Conservation (phyloP, 2,888 invertebrate species). For the Melitaea athalia region DNA sequence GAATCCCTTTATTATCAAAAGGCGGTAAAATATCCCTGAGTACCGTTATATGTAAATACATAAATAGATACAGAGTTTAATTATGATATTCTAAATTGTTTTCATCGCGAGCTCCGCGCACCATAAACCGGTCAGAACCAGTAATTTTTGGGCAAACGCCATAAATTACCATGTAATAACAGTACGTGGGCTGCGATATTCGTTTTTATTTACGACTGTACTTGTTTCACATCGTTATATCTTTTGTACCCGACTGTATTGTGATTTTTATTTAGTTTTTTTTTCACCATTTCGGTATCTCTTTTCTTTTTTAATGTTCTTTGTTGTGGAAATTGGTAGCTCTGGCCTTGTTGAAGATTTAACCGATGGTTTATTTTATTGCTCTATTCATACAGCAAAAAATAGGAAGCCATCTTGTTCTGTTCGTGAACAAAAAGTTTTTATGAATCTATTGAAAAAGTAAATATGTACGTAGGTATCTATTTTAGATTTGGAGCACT, state of each 20-base stretch:
- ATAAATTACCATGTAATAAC: slow-evolving; percentile 73
- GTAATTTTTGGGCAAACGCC: slow-evolving; percentile 71
- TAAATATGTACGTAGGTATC: too few species aligned
- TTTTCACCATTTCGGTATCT: slow-evolving; percentile 49
- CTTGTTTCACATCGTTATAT: slow-evolving; percentile 77
- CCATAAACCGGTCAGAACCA: slow-evolving; percentile 54
- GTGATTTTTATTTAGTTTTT: slow-evolving; percentile 70
- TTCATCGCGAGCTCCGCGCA: slow-evolving; percentile 15
- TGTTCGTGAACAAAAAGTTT: not conserved
- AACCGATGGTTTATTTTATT: slow-evolving; percentile 29
- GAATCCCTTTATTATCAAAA: too few species aligned
- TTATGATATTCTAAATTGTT: slow-evolving; percentile 12
- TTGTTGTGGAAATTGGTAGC: slow-evolving; percentile 60
- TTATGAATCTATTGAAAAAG: slow-evolving; percentile 1
- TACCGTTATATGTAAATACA: not conserved
- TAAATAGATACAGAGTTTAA: slow-evolving; percentile 8
- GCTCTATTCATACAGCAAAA: slow-evolving; percentile 12
- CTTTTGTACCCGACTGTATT: slow-evolving; percentile 74
- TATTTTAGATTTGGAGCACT: not conserved
- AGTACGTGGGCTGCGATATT: slow-evolving; percentile 74
- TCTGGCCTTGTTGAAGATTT: slow-evolving; percentile 43
- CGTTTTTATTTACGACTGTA: slow-evolving; percentile 79
- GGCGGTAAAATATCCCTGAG: not conserved
- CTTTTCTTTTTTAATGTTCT: slow-evolving; percentile 64
- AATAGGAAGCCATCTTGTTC: slow-evolving; percentile 4